Evolutionary conservation across 2,113 vertebrate genomes (phyloP).

Genomic region (Oncorhynchus kisutch): DNA sequence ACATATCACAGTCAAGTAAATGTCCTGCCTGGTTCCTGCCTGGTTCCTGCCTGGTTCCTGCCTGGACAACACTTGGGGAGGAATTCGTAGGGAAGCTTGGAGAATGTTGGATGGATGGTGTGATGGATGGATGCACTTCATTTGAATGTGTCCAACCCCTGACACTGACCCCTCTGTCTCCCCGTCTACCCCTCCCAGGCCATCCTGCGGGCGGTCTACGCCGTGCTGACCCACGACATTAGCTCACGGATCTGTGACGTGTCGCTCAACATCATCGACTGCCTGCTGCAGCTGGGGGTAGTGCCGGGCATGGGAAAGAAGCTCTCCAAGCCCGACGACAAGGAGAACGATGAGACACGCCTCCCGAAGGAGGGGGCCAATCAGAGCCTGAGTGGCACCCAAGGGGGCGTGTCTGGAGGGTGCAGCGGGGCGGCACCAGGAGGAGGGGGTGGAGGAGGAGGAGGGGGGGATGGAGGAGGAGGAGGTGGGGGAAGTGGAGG

Average conservation of each 20-base stretch:
- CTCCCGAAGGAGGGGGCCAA: conserved; percentile 77
- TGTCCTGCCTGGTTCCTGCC: too few relatives aligned
- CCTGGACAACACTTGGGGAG: neutral
- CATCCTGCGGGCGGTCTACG: conserved; percentile 89
- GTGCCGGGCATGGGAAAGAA: conserved; percentile 88
- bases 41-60: too few relatives aligned
- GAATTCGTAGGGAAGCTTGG: neutral
- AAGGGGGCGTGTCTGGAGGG: conserved; percentile 72
- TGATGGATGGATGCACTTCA: neutral
- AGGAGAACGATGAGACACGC: conserved; percentile 87
- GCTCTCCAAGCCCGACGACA: conserved; percentile 86
- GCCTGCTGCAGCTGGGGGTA: conserved; percentile 91
- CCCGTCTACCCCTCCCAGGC: conserved; percentile 72
- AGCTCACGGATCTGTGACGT: conserved; percentile 96
- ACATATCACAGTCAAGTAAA: too few relatives aligned
- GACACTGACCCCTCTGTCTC: neutral
- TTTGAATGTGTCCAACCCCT: neutral
- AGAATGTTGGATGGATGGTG: neutral
- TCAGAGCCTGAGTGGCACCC: conserved; percentile 68
- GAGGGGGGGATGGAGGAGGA: conserved; percentile 65
- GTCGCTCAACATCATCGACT: conserved; percentile 94
- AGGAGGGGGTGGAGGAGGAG: conserved; percentile 71
- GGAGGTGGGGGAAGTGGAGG: conserved; percentile 73
- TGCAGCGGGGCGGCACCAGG: conserved; percentile 67
- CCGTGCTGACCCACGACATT: conserved; percentile 95